A percentile compares a stretch with the other conserved stretches of the same genome.
These are phyloP conservation scores for Mus pahari DNA, from an alignment of 2,113 vertebrate genomes.

Conservation along the genomic window DNA sequence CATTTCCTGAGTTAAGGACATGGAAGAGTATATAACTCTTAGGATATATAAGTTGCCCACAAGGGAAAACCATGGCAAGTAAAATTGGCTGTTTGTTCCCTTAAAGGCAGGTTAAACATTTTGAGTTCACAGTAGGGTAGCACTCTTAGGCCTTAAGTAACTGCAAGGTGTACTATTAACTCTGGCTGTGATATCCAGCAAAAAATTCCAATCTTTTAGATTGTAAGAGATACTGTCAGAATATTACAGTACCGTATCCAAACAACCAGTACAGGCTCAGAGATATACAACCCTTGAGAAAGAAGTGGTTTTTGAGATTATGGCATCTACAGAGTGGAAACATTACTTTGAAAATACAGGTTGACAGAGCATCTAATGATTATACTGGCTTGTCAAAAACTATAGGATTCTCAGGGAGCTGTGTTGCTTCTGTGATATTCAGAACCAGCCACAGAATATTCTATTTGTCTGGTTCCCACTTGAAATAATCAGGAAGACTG, in stretches of 20 bases:
- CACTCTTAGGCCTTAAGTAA: background rate
- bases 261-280: background rate
- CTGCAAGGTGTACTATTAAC: no score
- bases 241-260: background rate
- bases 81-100: background rate
- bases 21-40: background rate
- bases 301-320: background rate
- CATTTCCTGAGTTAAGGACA: background rate
- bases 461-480: background rate
- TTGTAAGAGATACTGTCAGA: background rate
- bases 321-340: background rate
- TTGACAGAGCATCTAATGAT: background rate
- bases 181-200: background rate
- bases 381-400: background rate
- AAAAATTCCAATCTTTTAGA: background rate
- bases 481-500: background rate
- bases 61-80: background rate
- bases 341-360: background rate
- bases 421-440: no score
- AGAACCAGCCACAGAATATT: background rate
- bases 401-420: no score
- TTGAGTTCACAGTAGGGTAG: background rate
- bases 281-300: background rate
- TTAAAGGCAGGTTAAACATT: background rate
- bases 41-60: background rate